Conservation (phyloP, 2,113 vertebrate species). For the Cygnus atratus region DNA sequence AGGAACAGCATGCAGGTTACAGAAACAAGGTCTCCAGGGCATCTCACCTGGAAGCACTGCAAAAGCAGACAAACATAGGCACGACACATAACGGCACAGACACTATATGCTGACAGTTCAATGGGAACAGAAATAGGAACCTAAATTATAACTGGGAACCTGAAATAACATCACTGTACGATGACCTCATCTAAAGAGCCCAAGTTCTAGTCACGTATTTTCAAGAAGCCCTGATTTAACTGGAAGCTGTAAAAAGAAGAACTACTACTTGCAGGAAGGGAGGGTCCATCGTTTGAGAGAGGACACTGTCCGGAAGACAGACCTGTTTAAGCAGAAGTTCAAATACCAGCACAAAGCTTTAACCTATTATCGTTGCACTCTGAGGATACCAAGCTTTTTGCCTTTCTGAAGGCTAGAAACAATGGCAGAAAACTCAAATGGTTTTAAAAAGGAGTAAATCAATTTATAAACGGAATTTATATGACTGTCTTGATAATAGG, state of each 20-base stretch:
- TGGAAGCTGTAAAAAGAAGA: not conserved
- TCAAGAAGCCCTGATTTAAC: not conserved
- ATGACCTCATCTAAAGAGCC: not conserved
- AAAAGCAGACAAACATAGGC: not conserved
- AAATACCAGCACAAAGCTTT: not conserved
- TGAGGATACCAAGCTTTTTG: not conserved
- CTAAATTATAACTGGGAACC: not conserved
- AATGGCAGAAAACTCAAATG: not conserved
- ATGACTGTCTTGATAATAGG: not conserved
- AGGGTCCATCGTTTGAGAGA: not conserved
- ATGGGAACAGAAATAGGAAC: not conserved
- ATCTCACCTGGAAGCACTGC: not conserved
- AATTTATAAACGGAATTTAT: not conserved
- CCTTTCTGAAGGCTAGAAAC: not conserved
- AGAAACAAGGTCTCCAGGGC: not conserved
- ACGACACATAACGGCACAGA: not conserved
- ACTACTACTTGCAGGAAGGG: not conserved
- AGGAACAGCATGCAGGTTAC: not conserved
- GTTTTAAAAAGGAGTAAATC: not conserved
- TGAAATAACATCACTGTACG: not conserved
- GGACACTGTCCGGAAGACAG: not conserved
- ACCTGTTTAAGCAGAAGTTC: not conserved
- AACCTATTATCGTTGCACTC: not conserved
- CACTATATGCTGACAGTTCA: not conserved
- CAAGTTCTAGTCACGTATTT: not conserved